Base-by-base conservation (phyloP, 2,113 vertebrate genomes). In the Pedetes capensis region DNA sequence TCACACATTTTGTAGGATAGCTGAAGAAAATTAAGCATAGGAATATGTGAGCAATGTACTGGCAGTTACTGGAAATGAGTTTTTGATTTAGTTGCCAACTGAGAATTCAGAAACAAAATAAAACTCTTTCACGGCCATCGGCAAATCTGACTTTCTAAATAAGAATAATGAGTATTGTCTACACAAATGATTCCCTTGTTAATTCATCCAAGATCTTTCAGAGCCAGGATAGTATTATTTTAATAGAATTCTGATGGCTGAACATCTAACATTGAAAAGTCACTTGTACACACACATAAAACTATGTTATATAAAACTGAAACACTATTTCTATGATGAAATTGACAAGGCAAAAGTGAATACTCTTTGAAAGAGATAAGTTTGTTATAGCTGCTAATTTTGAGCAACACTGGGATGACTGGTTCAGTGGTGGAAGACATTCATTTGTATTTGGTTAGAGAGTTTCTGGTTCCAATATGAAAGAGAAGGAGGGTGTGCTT, bases 51-150 rank as follows among this genome's bases (percentile, higher is more conserved):
- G 82, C 81, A 89, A 64, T 79, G 64, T 72, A 47, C 82, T 80
- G 34, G 93, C 94, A 87, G 91, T 92, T 97, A 93, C 10, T 96
- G 89, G 78, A 96, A 97, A 97, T 90, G 76, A 69, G 53, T 94
- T 97, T 97, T 93, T 96, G 84, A 97, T 95, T 97, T 97, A 97
- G 89, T 74, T 97, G 83, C 81, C 91, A 95, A 90, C 42, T 72
- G 93, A 96, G 84, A 95, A 80, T 94, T 94, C 82, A 93, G 88
- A 93, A 95, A 83, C 66, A 93, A 97, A 96, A 95, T 91, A 96
- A 93, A 95, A 95, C 16, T 61, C 51, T 87, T 75, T 79, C 42
- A 82, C 81, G 75, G 66, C 55, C 87, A 94, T 97, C 57, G 93
- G 47, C 72, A 95, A 95, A 93, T 92, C 81, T 42, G 91, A 96